Evolutionary conservation across 2,797 vertebrate genomes (phyloP), one percentile per base, ranked within the genome.

Genomic region (Spea hammondii): DNA sequence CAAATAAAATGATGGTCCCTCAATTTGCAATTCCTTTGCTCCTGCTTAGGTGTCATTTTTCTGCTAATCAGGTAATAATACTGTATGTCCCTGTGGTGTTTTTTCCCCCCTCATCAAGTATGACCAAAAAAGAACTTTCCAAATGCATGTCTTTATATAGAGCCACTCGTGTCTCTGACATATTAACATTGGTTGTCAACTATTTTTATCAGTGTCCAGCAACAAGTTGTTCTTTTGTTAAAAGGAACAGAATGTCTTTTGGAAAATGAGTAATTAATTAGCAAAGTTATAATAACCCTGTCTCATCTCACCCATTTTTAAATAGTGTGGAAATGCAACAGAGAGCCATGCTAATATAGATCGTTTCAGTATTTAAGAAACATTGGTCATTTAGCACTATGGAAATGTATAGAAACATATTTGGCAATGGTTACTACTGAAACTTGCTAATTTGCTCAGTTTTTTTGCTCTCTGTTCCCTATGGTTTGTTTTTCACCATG

Each of bases 81-180:
- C 54, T 53, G 44, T 54, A 44, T 62, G 11, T 14, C 48, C 46
- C 17, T n/a, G 14, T 57, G 54, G 32, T 65, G 54, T 70, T 65
- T 74, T 78, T 67, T 12, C 17, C 12, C 17, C 50, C 14, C 54
- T 72, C 76, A 74, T 44, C 47, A 53, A 46, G 11, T 50, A 70
- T 57, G 68, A 47, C 65, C 13, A 69, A 69, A 60, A 68, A 17
- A 65, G 47, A 69, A 46, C 32, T 49, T 66, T 66, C 17, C 44
- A 54, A 17, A 74, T 55, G 66, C 65, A 50, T 49, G 72, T 64
- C 78, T 79, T 79, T 79, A 70, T 79, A 70, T 79, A 79, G 78
- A 74, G 74, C 46, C 78, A 74, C 78, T 74, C 48, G 55, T 70
- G 64, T 46, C 45, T 70, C 45, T 74, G 54, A 74, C 65, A 64